Evolutionary conservation across 92 coral and sea anemone genomes (phyloP).

Genomic region (Paramuricea clavata): DNA sequence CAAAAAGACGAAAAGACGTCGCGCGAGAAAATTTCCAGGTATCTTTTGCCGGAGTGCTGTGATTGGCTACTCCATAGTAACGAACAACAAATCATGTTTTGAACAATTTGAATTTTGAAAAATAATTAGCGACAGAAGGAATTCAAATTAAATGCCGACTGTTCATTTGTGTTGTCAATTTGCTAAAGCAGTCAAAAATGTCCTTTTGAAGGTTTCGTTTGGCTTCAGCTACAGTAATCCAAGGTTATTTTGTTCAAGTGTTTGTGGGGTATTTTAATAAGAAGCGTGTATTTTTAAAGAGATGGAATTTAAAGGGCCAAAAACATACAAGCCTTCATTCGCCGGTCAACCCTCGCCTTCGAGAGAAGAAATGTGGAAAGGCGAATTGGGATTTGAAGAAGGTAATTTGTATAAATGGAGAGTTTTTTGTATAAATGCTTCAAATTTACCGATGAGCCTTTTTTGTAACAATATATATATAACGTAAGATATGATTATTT

Average conservation of each 20-base stretch:
- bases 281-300: neutral
- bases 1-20: neutral
- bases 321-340: constrained; percentile 81
- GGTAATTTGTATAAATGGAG: too few relatives aligned
- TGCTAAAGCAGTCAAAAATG: neutral
- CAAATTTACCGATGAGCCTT: neutral
- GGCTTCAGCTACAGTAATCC: neutral
- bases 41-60: constrained; percentile 23
- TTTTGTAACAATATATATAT: neutral
- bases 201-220: neutral
- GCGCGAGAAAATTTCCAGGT: neutral
- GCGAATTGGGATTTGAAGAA: constrained; percentile 80
- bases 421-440: neutral
- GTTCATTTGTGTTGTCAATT: neutral
- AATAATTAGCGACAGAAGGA: neutral
- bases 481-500: neutral
- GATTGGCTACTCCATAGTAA: constrained; percentile 37
- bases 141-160: neutral
- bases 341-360: constrained; percentile 91
- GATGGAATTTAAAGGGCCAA: constrained; percentile 84
- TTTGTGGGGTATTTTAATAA: neutral
- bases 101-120: constrained; percentile 3
- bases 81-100: neutral
- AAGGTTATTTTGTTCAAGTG: neutral
- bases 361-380: constrained; percentile 85